Evolutionary conservation across 2,113 vertebrate genomes (phyloP), one percentile per base, ranked within the genome.

Genomic region (Scytalopus superciliaris): DNA sequence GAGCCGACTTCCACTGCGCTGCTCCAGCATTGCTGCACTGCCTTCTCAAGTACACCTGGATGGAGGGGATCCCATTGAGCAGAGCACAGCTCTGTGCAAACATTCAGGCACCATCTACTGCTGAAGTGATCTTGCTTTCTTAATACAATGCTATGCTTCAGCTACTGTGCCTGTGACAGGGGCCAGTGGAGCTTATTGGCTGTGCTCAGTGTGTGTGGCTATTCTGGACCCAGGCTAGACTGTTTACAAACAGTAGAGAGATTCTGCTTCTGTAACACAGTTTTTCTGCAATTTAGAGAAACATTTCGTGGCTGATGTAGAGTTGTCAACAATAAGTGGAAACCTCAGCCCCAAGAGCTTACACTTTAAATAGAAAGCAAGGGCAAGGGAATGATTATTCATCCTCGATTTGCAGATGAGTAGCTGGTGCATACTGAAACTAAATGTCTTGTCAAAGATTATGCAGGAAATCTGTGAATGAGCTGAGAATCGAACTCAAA

Each of bases 311-410:
- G 66, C 87, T 96, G 78, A 92, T 70, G 50, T 63, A 67, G 84
- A 89, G 82, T 53, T 94, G 87, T 87, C 84, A 83, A 89, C 78
- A 90, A 14, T 95, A 95, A 96, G 59, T 91, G 67, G 82, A 91
- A 95, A 59, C 70, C 47, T 89, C 81, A 94, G 50, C 64, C 81
- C 82, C 8, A 16, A 76, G 78, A 96, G 89, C 70, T 95, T 93
- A 77, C 55, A 55, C 63, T 94, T 95, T 83, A 93, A 96, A 96
- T 85, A 96, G 94, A 91, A 89, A 91, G 77, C 87, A 90, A 94
- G 93, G 89, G 89, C 89, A 95, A 89, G 90, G 52, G 87, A 89
- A 77, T 93, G 89, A 94, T 97, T 96, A 93, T 95, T 96, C 89
- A 94, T 89, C 49, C 82, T 91, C 0, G 0, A 50, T 80, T 93